These are phyloP conservation scores for Gambelia wislizenii DNA, from an alignment of 2,797 vertebrate species.

Conservation along the genomic window DNA sequence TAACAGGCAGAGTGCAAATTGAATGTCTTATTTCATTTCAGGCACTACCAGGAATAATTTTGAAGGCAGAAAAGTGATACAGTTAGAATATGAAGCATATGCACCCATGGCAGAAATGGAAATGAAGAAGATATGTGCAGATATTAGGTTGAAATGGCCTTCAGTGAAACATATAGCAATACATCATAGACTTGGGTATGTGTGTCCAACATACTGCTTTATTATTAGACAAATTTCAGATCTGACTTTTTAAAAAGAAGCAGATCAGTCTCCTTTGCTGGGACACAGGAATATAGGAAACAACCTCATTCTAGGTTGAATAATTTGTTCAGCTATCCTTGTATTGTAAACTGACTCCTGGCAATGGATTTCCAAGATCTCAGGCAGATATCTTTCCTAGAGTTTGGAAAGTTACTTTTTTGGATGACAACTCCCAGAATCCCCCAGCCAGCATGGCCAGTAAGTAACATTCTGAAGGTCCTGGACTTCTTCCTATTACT, in stretches of 20 bases:
- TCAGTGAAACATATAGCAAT: slow-evolving; percentile 86
- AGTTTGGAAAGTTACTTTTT: no score
- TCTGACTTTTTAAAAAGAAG: not conserved
- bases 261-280: not conserved
- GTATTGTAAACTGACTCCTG: not conserved
- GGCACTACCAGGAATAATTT: slow-evolving; percentile 90
- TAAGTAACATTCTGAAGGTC: no score
- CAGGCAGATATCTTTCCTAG: not conserved
- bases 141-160: slow-evolving; percentile 87
- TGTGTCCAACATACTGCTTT: not conserved
- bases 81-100: slow-evolving; percentile 93
- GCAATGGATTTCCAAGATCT: not conserved
- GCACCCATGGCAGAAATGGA: slow-evolving; percentile 89
- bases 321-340: not conserved
- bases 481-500: not conserved
- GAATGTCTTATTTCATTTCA: slow-evolving; percentile 65
- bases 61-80: slow-evolving; percentile 86
- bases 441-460: no score
- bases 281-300: not conserved
- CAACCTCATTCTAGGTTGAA: not conserved
- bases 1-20: not conserved
- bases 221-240: no score
- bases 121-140: slow-evolving; percentile 86
- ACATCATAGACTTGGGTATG: slow-evolving; percentile 91
- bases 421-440: no score